Conservation (phyloP, 2,113 vertebrate genomes). For the Polyodon spathula region DNA sequence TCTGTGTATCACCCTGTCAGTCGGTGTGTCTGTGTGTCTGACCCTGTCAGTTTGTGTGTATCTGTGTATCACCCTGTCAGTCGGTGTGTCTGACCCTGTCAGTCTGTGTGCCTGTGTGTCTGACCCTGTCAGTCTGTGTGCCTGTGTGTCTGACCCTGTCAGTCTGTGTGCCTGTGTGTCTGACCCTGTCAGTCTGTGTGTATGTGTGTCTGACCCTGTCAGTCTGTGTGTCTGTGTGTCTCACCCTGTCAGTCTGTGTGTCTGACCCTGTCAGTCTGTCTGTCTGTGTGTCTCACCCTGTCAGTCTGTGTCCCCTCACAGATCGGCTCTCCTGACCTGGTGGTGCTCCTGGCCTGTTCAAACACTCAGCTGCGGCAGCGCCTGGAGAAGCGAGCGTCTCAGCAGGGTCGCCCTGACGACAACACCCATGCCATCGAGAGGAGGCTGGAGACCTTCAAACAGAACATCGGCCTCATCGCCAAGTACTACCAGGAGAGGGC, state of each 20-base stretch:
- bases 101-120: no score
- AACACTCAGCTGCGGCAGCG: constrained; percentile 46
- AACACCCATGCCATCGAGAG: constrained; percentile 46
- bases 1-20: no score
- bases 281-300: not conserved
- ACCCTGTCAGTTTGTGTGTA: not conserved
- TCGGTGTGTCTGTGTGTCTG: no score
- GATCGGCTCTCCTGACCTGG: constrained; percentile 52
- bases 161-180: no score
- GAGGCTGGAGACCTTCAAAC: constrained; percentile 50
- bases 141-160: no score
- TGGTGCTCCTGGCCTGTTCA: constrained; percentile 48
- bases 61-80: not conserved
- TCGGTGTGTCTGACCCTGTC: not conserved
- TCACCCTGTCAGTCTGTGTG: not conserved
- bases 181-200: no score
- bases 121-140: not conserved
- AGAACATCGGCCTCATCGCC: constrained; percentile 45
- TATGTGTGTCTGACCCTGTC: no score
- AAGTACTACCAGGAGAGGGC: constrained; percentile 56
- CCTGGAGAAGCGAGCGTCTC: constrained; percentile 40
- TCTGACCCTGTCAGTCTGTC: not conserved
- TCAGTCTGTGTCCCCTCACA: constrained; percentile 12
- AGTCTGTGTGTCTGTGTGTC: not conserved
- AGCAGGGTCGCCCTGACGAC: constrained; percentile 50